Percentiles rank a stretch among this genome's conserved stretches.
These are phyloP conservation scores for Phyllostomus hastatus DNA, from an alignment of 2,113 vertebrate species.

Conservation along the genomic window DNA sequence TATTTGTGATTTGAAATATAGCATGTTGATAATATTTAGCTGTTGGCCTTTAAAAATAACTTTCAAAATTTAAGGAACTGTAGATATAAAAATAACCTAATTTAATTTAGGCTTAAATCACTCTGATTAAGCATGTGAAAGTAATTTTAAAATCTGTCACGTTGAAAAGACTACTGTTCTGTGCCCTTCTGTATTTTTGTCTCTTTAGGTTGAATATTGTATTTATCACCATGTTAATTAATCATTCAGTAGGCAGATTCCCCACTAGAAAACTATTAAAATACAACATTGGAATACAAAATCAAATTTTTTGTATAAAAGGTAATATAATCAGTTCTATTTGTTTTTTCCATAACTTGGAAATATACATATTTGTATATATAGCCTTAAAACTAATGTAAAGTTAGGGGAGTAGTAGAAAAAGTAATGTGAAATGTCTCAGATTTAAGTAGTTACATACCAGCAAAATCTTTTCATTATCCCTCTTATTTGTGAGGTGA, in stretches of 20 bases:
- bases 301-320: conserved; percentile 81
- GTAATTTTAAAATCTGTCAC: conserved; percentile 79
- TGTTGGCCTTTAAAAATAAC: conserved; percentile 81
- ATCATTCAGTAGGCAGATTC: conserved; percentile 80
- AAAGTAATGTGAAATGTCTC: conserved; percentile 82
- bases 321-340: conserved; percentile 80
- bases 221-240: conserved; percentile 77
- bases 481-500: conserved; percentile 82
- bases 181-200: conserved; percentile 80
- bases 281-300: conserved; percentile 78
- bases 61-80: conserved; percentile 80
- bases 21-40: conserved; percentile 85
- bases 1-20: conserved; percentile 84
- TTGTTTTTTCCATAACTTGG: conserved; percentile 80
- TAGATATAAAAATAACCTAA: conserved; percentile 78
- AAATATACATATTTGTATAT: conserved; percentile 85
- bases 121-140: conserved; percentile 79
- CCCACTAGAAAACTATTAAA: conserved; percentile 81
- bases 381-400: conserved; percentile 84
- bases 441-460: conserved; percentile 80
- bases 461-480: conserved; percentile 81
- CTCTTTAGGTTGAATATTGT: conserved; percentile 81
- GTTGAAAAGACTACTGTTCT: conserved; percentile 82
- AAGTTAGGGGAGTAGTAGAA: conserved; percentile 80
- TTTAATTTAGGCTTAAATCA: conserved; percentile 80